phyloP scores from a whole-genome alignment of 1,140 invertebrate species.

The Drosophila kanapiae region DNA sequence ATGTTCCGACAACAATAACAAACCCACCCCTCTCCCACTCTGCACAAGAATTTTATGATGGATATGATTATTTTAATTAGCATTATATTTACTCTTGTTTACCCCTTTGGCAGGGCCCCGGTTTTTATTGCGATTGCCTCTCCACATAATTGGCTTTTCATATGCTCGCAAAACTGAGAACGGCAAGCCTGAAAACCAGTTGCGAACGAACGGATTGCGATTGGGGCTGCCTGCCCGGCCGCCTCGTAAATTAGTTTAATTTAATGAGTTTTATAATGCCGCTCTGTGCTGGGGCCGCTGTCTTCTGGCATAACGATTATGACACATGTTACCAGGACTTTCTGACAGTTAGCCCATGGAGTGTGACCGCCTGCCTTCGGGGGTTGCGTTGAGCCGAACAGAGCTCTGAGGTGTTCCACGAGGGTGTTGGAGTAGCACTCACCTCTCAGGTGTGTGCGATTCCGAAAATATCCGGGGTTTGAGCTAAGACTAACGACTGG shows the following conservation, averaged over 20 bases:
- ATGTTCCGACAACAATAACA: conserved; percentile 53
- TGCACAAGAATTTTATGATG: conserved; percentile 63
- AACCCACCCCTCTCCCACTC: not conserved
- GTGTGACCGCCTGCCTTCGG: not conserved
- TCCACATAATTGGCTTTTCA: conserved; percentile 76
- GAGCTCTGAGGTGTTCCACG: not conserved
- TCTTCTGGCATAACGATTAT: conserved; percentile 70
- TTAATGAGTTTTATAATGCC: conserved; percentile 76
- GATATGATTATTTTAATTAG: conserved; percentile 84
- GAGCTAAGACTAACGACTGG: not conserved
- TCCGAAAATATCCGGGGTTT: conserved; percentile 5
- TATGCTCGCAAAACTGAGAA: conserved; percentile 60
- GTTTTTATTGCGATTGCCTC: conserved; percentile 53
- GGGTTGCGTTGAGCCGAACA: not conserved
- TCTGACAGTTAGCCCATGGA: conserved; percentile 46
- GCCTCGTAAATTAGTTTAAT: conserved; percentile 77
- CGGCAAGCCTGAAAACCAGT: not conserved
- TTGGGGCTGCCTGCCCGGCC: conserved; percentile 6
- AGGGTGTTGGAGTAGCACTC: not conserved
- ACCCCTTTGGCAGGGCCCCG: conserved; percentile 35
- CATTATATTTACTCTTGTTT: conserved; percentile 77
- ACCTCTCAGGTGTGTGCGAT: conserved; percentile 13
- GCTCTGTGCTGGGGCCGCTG: conserved; percentile 8
- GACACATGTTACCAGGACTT: conserved; percentile 69
- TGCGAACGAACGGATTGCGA: not conserved